Evolutionary conservation across 2,888 invertebrate species (phyloP).

Genomic region (Bombylius discolor): DNA sequence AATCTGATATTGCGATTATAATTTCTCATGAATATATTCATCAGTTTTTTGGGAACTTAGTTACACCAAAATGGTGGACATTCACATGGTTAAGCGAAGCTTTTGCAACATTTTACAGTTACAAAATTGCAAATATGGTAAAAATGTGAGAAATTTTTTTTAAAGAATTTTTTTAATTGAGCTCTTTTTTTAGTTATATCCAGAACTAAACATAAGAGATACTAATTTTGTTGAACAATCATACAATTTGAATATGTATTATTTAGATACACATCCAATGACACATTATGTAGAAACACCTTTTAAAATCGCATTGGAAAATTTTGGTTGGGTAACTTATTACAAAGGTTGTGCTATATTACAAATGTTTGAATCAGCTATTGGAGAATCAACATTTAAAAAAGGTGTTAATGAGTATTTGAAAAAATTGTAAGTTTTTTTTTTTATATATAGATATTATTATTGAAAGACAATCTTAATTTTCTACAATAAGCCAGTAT

Average conservation of each 20-base stretch:
- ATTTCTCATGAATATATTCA: slow-evolving; percentile 51
- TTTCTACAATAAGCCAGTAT: slow-evolving; percentile 17
- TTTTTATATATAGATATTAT: too few species aligned
- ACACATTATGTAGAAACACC: slow-evolving; percentile 65
- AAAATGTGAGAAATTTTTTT: slow-evolving; percentile 1
- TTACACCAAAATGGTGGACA: slow-evolving; percentile 57
- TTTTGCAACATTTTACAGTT: slow-evolving; percentile 41
- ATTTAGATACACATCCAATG: slow-evolving; percentile 51
- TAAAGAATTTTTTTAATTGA: too few species aligned
- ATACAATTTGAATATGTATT: slow-evolving; percentile 21
- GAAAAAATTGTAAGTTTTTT: slow-evolving; percentile 10
- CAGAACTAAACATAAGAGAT: slow-evolving; percentile 53
- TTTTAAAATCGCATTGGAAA: slow-evolving; percentile 55
- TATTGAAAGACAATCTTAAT: too few species aligned
- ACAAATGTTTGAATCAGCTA: too few species aligned
- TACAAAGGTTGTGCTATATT: slow-evolving; percentile 53
- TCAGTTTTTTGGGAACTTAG: slow-evolving; percentile 69
- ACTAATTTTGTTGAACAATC: slow-evolving; percentile 35
- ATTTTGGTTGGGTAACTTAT: slow-evolving; percentile 70
- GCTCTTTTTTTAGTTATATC: slow-evolving; percentile 29
- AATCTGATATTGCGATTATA: slow-evolving; percentile 18
- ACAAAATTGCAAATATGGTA: slow-evolving; percentile 25
- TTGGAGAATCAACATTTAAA: not conserved
- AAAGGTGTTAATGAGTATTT: slow-evolving; percentile 19
- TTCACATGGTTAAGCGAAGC: slow-evolving; percentile 63